These are phyloP conservation scores for Leptodactylus fuscus DNA, from an alignment of 2,113 vertebrate species.

Conservation along the genomic window DNA sequence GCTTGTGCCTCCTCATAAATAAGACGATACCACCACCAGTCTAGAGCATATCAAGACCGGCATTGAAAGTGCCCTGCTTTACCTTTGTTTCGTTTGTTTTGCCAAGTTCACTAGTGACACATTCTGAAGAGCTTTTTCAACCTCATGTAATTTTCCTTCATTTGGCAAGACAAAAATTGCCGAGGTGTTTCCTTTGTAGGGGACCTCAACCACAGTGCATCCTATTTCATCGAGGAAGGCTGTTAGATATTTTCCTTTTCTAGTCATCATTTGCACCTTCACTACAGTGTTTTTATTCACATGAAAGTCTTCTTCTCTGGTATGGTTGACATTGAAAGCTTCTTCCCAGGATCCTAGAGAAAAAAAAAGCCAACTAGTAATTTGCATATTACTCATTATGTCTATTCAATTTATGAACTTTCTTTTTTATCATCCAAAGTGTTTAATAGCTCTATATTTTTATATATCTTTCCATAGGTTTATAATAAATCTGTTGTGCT, in stretches of 20 bases:
- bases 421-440: too few species aligned
- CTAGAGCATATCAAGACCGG: too few species aligned
- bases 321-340: constrained; percentile 66
- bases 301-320: constrained; percentile 66
- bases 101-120: constrained; percentile 66
- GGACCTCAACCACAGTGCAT: constrained; percentile 75
- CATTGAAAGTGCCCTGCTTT: too few species aligned
- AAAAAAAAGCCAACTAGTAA: background rate
- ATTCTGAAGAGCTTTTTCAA: constrained; percentile 73
- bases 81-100: constrained; percentile 62
- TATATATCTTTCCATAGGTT: too few species aligned
- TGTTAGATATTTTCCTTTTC: constrained; percentile 71
- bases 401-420: too few species aligned
- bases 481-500: too few species aligned
- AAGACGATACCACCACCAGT: too few species aligned
- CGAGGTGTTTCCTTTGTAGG: constrained; percentile 83
- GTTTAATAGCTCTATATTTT: too few species aligned
- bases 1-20: too few species aligned
- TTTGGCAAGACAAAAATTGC: constrained; percentile 84
- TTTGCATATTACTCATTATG: background rate
- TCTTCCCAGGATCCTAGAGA: constrained; percentile 73
- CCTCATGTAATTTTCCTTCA: constrained; percentile 76
- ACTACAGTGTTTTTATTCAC: constrained; percentile 59
- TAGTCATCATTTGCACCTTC: constrained; percentile 72
- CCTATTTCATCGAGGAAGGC: constrained; percentile 73